Base-by-base conservation (phyloP, 2,888 invertebrate genomes). In the Microchrysa polita region DNA sequence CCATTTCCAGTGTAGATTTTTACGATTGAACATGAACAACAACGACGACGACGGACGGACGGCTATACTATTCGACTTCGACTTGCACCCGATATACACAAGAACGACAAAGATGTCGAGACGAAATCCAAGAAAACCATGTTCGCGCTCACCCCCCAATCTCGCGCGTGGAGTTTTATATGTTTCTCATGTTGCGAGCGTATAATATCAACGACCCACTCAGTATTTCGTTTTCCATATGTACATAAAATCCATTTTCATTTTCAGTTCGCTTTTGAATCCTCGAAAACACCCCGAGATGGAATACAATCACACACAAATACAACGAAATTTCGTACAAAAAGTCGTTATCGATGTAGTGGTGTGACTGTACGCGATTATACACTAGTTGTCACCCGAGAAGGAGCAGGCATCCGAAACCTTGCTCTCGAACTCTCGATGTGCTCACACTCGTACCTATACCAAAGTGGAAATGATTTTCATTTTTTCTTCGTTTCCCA, bases 1-100 rank as follows among this genome's bases (percentile, higher is more conserved):
- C 69, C 69, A 69, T 69, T 69, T 69, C 69, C 69, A 69, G 69
- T 69, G 40, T 69, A 53, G 65, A 65, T 65, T 65, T 61, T 65
- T 65, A 65, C 65, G 65, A 65, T 65, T 65, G n/a, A n/a, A 5
- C 27, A 34, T 34, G 27, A 34, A 34, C 27, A 34, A 34, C 27
- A 7, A 34, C 27, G 7, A 7, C 27, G 27, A 34, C 27, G 27
- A 34, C 27, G 27, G 27, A n/a, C n/a, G n/a, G n/a, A n/a, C n/a
- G n/a, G n/a, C n/a, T n/a, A n/a, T n/a, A n/a, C 27, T 34, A 34
- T 34, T 34, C 27, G n/a, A n/a, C n/a, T n/a, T n/a, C n/a, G n/a
- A n/a, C n/a, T 34, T 34, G 27, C 27, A 34, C n/a, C n/a, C 27
- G 27, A 34, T 34, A 34, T 34, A 34, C 27, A 34, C 27, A 34